A percentile compares a stretch with the other conserved stretches of the same genome.
Evolutionary conservation across 2,113 vertebrate species (phyloP).

Genomic region (Nansenia antarctica): DNA sequence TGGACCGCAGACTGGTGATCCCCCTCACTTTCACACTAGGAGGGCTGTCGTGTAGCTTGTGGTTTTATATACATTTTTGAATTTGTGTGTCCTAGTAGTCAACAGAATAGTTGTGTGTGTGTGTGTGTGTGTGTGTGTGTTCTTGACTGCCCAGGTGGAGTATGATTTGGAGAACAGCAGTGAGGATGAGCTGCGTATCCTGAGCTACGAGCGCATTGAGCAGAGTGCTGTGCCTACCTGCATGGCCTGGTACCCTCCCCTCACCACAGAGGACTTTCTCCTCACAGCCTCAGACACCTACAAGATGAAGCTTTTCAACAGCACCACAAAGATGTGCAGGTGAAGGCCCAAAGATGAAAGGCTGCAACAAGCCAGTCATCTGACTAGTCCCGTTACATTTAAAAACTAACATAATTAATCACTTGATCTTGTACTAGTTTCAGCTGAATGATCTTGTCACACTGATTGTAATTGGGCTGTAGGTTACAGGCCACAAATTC

Average conservation of each 20-base stretch:
- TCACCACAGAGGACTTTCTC: slow-evolving; percentile 84
- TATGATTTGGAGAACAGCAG: slow-evolving; percentile 82
- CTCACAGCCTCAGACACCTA: slow-evolving; percentile 82
- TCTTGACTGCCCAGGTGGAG: slow-evolving; percentile 80
- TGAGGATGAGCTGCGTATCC: slow-evolving; percentile 73
- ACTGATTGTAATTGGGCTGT: background rate
- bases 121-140: slow-evolving; percentile 19
- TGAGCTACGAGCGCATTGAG: slow-evolving; percentile 77
- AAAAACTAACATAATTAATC: too few relatives aligned
- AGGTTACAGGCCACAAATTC: background rate
- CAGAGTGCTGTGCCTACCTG: slow-evolving; percentile 81
- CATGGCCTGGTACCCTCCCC: slow-evolving; percentile 88
- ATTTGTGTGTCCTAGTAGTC: slow-evolving; percentile 29
- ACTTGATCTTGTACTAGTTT: too few relatives aligned
- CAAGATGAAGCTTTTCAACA: slow-evolving; percentile 92
- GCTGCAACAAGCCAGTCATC: too few relatives aligned
- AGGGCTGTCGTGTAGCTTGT: background rate
- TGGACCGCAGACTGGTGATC: slow-evolving; percentile 85
- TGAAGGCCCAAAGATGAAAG: slow-evolving; percentile 40
- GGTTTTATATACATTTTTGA: background rate
- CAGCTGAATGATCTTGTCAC: too few relatives aligned
- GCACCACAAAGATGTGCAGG: slow-evolving; percentile 91
- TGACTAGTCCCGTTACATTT: background rate
- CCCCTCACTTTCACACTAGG: background rate
- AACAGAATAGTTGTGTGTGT: slow-evolving; percentile 17